A percentile compares a stretch with the other conserved stretches of the same genome.
These are phyloP conservation scores for Phoebastria nigripes DNA, from an alignment of 2,797 vertebrate species.

Conservation along the genomic window DNA sequence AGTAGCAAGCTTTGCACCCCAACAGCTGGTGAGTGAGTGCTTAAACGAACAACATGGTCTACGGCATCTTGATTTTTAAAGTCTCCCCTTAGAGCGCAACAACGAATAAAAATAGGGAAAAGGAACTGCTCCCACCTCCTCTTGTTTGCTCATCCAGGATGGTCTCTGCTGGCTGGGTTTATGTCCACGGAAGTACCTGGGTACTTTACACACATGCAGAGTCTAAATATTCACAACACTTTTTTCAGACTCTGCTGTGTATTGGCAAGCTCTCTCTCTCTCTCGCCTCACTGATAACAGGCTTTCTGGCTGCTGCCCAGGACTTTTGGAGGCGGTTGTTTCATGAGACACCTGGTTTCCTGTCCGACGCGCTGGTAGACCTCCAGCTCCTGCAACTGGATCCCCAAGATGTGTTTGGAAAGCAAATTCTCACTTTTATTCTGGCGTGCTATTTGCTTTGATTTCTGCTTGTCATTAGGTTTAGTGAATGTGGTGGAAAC, in stretches of 20 bases:
- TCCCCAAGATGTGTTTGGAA: background rate
- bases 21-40: background rate
- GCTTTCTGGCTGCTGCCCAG: background rate
- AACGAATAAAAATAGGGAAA: background rate
- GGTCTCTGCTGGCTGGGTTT: background rate
- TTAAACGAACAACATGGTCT: background rate
- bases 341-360: background rate
- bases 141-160: background rate
- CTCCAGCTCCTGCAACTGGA: background rate
- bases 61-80: background rate
- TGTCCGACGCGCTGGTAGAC: background rate
- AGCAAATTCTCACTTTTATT: background rate
- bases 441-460: background rate
- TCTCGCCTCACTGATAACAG: background rate
- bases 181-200: background rate
- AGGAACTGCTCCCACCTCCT: background rate
- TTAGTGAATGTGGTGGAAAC: background rate
- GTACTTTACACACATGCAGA: background rate
- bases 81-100: background rate
- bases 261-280: background rate
- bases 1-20: background rate
- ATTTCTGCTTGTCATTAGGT: background rate
- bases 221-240: background rate
- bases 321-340: background rate
- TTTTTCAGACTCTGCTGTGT: background rate